Evolutionary conservation across 2,888 invertebrate genomes (phyloP).

Genomic region (Cloeon dipterum): DNA sequence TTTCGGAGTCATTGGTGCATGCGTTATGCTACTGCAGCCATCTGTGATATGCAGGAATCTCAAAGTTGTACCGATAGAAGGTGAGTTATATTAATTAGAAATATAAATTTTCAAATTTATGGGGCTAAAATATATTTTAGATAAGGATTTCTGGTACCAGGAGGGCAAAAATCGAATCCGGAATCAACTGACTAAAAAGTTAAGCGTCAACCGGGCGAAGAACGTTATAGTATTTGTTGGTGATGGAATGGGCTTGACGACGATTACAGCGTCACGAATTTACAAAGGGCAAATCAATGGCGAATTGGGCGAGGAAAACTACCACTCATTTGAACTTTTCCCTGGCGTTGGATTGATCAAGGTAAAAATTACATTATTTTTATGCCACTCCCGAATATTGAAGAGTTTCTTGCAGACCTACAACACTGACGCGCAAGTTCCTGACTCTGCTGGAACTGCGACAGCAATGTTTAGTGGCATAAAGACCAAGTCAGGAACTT

Average conservation of each 20-base stretch:
- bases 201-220: slow-evolving; percentile 20
- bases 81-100: no score
- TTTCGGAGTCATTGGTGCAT: no score
- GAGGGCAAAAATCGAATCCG: neutral
- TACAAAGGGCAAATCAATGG: slow-evolving; percentile 12
- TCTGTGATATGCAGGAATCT: no score
- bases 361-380: no score
- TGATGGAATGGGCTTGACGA: slow-evolving; percentile 42
- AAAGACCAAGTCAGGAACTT: slow-evolving; percentile 29
- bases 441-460: slow-evolving; percentile 45
- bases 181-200: slow-evolving; percentile 12
- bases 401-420: no score
- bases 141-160: neutral
- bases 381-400: no score
- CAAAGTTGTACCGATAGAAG: no score
- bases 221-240: slow-evolving; percentile 41
- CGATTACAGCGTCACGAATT: slow-evolving; percentile 36
- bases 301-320: neutral
- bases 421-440: slow-evolving; percentile 41
- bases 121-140: no score
- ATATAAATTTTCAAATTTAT: no score
- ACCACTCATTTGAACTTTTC: slow-evolving; percentile 1
- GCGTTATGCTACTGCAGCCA: no score
- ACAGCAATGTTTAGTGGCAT: slow-evolving; percentile 39
- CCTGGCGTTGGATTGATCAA: slow-evolving; percentile 3